These are phyloP conservation scores for Lysandra bellargus DNA, from an alignment of 2,888 invertebrate species.

Conservation along the genomic window DNA sequence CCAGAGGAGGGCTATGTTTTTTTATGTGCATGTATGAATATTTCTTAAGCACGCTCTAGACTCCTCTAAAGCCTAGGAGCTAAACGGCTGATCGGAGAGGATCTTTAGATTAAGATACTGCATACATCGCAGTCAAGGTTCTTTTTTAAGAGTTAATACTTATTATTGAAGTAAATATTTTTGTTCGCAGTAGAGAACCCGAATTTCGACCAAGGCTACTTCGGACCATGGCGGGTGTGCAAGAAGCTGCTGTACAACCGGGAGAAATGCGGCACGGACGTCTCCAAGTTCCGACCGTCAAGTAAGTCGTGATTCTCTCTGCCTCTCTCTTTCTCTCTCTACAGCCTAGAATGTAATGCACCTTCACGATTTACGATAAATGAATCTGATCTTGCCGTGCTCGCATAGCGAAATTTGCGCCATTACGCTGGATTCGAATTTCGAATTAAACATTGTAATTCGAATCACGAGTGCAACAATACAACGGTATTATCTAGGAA, in stretches of 20 bases:
- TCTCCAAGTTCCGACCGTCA: constrained; percentile 88
- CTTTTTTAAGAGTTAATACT: background rate
- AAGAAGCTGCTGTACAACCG: constrained; percentile 89
- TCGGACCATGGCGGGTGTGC: constrained; percentile 93
- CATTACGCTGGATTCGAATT: background rate
- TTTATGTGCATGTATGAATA: too few relatives aligned
- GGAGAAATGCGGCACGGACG: constrained; percentile 89
- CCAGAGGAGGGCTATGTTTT: too few relatives aligned
- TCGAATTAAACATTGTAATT: background rate
- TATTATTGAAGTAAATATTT: constrained; percentile 40
- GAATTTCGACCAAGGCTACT: constrained; percentile 90
- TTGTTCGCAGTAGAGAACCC: constrained; percentile 80
- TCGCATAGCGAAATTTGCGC: background rate
- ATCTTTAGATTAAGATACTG: background rate
- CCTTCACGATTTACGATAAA: constrained; percentile 11
- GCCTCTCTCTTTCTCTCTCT: background rate
- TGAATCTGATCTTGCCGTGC: constrained; percentile 16
- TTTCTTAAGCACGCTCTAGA: too few relatives aligned
- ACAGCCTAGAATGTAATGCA: constrained; percentile 1
- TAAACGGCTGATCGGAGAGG: background rate
- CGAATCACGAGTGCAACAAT: background rate
- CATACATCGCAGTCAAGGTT: background rate
- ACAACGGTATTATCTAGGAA: background rate
- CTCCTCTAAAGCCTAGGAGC: too few relatives aligned
- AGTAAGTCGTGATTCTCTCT: constrained; percentile 79